A percentile compares a stretch with the other conserved stretches of the same genome.
phyloP scores from a whole-genome alignment of 2,797 vertebrate genomes.

The Percopsis omiscomaycus region DNA sequence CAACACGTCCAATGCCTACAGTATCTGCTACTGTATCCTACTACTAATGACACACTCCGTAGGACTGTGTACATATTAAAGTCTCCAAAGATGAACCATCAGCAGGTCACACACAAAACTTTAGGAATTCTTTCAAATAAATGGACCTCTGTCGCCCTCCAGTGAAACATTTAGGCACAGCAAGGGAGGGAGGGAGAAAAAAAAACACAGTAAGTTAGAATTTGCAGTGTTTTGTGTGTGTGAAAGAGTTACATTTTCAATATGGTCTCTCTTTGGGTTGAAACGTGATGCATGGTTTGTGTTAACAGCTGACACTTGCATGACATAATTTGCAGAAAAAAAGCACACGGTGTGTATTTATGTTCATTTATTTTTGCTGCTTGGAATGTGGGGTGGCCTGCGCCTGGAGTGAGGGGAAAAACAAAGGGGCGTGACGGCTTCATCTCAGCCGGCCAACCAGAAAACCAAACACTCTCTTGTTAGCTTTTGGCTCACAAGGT shows the following conservation, averaged over 20 bases:
- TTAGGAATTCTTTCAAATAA: background rate
- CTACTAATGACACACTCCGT: no score
- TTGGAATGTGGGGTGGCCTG: background rate
- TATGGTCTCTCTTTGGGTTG: background rate
- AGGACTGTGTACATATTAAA: background rate
- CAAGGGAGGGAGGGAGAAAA: background rate
- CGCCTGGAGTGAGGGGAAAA: background rate
- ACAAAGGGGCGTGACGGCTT: conserved; percentile 16
- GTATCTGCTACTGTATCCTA: no score
- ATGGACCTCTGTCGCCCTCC: conserved; percentile 46
- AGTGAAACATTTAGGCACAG: conserved; percentile 13
- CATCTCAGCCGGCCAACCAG: conserved; percentile 31
- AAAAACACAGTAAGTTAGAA: background rate
- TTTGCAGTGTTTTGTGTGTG: background rate
- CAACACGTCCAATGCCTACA: no score
- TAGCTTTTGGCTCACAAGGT: background rate
- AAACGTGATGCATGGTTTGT: conserved; percentile 25
- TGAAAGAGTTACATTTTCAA: no score
- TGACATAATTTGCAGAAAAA: conserved; percentile 15
- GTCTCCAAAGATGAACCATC: background rate
- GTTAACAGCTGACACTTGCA: conserved; percentile 36
- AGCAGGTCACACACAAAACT: background rate
- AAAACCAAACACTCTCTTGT: background rate
- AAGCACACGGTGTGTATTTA: background rate
- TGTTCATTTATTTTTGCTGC: background rate